Conservation (phyloP, 2,113 vertebrate genomes). For the Pithys albifrons region DNA sequence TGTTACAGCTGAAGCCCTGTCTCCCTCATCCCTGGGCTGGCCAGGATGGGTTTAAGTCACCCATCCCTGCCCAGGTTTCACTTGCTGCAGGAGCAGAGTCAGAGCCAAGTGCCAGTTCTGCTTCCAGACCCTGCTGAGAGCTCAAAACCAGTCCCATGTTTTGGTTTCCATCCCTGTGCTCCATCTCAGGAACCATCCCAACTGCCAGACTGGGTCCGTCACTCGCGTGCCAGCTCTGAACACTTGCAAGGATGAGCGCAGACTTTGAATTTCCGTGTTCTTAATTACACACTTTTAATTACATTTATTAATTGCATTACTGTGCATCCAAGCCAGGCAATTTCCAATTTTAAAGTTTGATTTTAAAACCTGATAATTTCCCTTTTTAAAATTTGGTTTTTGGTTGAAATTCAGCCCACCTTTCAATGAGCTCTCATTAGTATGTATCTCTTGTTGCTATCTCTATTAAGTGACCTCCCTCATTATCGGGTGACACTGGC, state of each 20-base stretch:
- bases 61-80: rapidly evolving
- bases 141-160: not conserved
- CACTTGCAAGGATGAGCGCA: rapidly evolving
- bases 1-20: not conserved
- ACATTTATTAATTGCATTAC: conserved; percentile 62
- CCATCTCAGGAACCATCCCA: rapidly evolving
- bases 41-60: not conserved
- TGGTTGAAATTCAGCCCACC: conserved; percentile 22
- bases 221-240: rapidly evolving
- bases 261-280: conserved; percentile 1
- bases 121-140: not conserved
- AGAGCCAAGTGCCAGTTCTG: rapidly evolving
- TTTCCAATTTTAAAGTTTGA: conserved; percentile 63
- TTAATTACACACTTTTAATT: conserved; percentile 43
- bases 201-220: not conserved
- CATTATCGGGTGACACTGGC: conserved; percentile 60
- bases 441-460: conserved; percentile 56
- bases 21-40: not conserved
- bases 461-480: conserved; percentile 61
- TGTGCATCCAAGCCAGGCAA: not conserved
- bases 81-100: not conserved
- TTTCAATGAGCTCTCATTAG: conserved; percentile 48
- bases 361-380: conserved; percentile 53
- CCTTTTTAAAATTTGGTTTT: not conserved
- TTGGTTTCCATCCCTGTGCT: not conserved